Base-by-base conservation (phyloP, 2,113 vertebrate species). In the Rhinichthys klamathensis region DNA sequence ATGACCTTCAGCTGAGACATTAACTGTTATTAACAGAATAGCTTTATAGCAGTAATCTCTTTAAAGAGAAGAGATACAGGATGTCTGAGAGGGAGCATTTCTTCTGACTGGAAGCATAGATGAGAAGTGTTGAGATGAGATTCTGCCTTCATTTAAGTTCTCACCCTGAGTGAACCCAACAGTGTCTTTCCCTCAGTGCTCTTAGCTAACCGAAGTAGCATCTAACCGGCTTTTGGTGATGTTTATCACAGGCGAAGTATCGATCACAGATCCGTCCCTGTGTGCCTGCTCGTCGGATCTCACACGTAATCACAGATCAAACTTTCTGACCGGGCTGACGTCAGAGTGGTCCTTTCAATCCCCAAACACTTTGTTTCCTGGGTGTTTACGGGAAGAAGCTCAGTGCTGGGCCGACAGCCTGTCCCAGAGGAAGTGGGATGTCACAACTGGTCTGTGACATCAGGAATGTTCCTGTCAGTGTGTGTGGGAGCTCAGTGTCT, bases 331-430 rank as follows among this genome's bases (percentile, higher is more conserved):
- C 6, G 16, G 32, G 6, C 11, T 72, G 73, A 85, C 21, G 16
- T 27, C 46, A 67, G 27, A 67, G 80, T 81, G 56, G 58, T 63
- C 60, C 49, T 61, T 60, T 77, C 65, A 32, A n/a, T 46, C 75
- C n/a, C 38, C n/a, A 44, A 54, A 35, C 23, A 27, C 9, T 67
- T 30, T 41, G 38, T 58, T 83, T 75, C 10, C 56, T 16, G 49
- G 54, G 27, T 77, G 44, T 46, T 86, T 78, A 60, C 18, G 30
- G 63, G 46, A 82, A 41, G 56, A 35, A 83, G 78, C 78, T 82
- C 54, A 87, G 79, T 70, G 49, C 25, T 69, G 54, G 86, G 85
- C 88, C n/a, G 81, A 89, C 89, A 90, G 85, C 56, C 87, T 84
- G 84, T 86, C 75, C 87, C 87, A 67, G 44, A 63, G 65, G 86